Evolutionary conservation across 2,888 invertebrate species (phyloP), one percentile per base, ranked within the genome.

Genomic region (Proisotoma minuta): DNA sequence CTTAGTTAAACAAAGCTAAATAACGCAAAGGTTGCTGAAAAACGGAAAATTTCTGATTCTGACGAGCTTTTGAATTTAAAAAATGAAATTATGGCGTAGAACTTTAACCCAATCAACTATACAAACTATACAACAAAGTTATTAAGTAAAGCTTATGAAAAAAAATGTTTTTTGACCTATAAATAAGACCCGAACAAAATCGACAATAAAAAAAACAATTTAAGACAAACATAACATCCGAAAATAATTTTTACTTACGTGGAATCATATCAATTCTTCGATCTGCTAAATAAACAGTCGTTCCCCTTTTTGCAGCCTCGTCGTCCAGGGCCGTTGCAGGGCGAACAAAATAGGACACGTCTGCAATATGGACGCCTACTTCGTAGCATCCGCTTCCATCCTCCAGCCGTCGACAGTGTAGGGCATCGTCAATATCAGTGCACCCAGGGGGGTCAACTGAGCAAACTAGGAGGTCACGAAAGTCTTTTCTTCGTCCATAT

Each of bases 381-480:
- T 93, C 89, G 51, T 84, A 82, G 74, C 86, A 86, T 2, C 87
- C 87, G 74, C 86, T 86, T 2, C 87, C 87, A 75, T 87, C 87
- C 0, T 82, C 81, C 23, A 95, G 78, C 40, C 82, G 79, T 8
- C 1, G 8, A 74, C 95, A 96, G 79, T 99, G 99, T 1, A 99
- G 79, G 0, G 99, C 98, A 78, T 99, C 99, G 77, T 99, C 99
- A 68, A 99, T 98, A 77, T 99, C 99, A 0, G 98, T 99, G 78
- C 98, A 99, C 0, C 98, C 98, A 0, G 95, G 94, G 2, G 98
- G 98, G 82, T 98, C 97, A 0, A 98, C 96, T 0, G 95, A 96
- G 76, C 96, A 98, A 48, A 99, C 86, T 75, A 86, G 85, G 2
- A 94, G 77, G 59, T 89, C 83, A 12, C 97, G 85, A 1, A 99